These are phyloP conservation scores for Ibidorhyncha struthersii DNA, from an alignment of 2,113 vertebrate genomes.

Conservation along the genomic window DNA sequence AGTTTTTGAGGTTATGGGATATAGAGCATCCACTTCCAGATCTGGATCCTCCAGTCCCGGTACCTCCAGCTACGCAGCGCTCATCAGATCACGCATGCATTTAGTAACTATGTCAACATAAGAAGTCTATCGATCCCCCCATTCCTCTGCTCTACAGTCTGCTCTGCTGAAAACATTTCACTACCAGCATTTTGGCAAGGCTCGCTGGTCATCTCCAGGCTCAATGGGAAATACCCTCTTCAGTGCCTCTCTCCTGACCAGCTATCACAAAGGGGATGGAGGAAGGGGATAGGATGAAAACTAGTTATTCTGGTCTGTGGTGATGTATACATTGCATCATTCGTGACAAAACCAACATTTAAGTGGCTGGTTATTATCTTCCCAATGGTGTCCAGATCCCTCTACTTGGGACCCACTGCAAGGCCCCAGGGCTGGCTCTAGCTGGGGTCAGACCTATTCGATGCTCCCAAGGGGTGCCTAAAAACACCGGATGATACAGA, in stretches of 20 bases:
- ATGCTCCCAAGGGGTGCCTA: no score
- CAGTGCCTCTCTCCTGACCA: not conserved
- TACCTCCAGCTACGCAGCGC: not conserved
- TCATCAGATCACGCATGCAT: rapidly evolving
- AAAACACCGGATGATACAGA: not conserved
- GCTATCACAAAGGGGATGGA: no score
- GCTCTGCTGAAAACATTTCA: not conserved
- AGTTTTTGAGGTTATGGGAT: not conserved
- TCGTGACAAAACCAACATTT: not conserved
- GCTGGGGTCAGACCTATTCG: not conserved
- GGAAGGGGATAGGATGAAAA: not conserved
- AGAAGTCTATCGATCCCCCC: not conserved
- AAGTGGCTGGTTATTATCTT: not conserved
- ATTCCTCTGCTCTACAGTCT: not conserved
- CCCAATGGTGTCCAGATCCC: no score
- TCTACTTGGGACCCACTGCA: rapidly evolving
- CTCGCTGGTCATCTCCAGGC: not conserved
- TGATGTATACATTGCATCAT: not conserved
- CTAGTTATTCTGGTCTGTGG: not conserved
- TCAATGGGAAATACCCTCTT: not conserved
- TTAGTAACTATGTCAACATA: not conserved
- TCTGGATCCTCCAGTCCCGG: not conserved
- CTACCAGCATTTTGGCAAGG: not conserved
- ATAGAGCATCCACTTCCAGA: not conserved
- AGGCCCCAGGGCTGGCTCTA: not conserved